Base-by-base conservation (phyloP, 2,113 vertebrate genomes). In the Dasyprocta punctata region DNA sequence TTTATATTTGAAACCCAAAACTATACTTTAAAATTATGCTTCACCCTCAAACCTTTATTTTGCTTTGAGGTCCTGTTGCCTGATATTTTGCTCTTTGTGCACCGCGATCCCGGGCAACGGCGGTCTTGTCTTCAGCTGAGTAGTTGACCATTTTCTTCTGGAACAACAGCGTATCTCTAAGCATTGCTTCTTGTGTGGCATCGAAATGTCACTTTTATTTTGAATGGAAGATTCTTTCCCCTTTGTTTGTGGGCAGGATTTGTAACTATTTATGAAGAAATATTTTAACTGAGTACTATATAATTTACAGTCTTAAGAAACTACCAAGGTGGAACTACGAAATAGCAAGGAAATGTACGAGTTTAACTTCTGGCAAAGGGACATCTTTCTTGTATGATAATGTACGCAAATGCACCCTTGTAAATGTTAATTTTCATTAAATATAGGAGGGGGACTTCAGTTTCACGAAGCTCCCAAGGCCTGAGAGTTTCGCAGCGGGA, bases 201-300 rank as follows among this genome's bases (percentile, higher is more conserved):
- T 98, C 98, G 98, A 98, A 96, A 98, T 98, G 98, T 98, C 98
- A 98, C 81, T 98, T 98, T 49, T 99, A 98, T 98, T 98, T 98
- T 98, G 98, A 98, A 98, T 96, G 65, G 98, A 98, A 98, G 98
- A 98, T 98, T 98, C 98, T 98, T 97, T 97, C 97, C 97, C 97
- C 47, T 92, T 98, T 98, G 98, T 99, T 98, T 99, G 99, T 99
- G 98, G 98, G 98, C 98, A 99, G 98, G 98, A 99, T 99, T 99
- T 99, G 98, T 99, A 99, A 99, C 98, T 99, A 99, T 99, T 99
- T 99, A 99, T 99, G 99, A 98, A 98, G 98, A 98, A 98, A 98
- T 98, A 99, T 99, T 99, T 99, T 99, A 99, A 98, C 98, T 98
- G 98, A 99, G 98, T 99, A 98, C 98, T 99, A 98, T 98, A 99